These are phyloP conservation scores for Xiphorhynchus erythropygius DNA, from an alignment of 2,797 vertebrate species.

Conservation along the genomic window DNA sequence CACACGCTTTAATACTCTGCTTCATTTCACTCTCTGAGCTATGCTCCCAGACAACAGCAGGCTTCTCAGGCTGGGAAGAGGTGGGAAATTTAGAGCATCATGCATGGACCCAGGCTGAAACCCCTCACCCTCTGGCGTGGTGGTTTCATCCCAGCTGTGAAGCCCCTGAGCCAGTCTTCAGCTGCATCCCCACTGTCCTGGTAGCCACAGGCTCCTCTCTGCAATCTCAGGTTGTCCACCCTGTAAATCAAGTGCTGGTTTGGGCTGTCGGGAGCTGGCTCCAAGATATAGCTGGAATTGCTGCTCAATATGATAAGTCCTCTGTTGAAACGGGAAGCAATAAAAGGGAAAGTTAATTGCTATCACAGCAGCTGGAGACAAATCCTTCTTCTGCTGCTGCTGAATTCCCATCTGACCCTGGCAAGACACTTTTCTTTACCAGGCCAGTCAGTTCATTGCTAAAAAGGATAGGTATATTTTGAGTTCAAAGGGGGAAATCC, in stretches of 20 bases:
- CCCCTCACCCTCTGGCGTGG: slow-evolving; percentile 70
- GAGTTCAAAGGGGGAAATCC: neutral
- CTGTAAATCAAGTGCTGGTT: slow-evolving; percentile 86
- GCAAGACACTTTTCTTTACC: neutral
- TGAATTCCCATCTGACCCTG: neutral
- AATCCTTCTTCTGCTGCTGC: neutral
- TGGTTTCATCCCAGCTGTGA: slow-evolving; percentile 53
- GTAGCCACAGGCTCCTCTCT: slow-evolving; percentile 80
- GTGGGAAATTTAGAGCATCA: neutral
- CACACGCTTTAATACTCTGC: neutral
- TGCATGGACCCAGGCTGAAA: fast-evolving
- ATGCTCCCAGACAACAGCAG: neutral
- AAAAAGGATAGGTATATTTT: neutral
- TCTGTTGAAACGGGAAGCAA: slow-evolving; percentile 77
- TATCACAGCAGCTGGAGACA: neutral
- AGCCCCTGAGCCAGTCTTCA: slow-evolving; percentile 49
- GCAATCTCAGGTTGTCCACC: slow-evolving; percentile 80
- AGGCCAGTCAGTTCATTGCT: neutral
- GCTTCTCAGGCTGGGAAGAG: fast-evolving
- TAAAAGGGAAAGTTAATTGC: slow-evolving; percentile 11
- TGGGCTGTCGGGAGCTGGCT: slow-evolving; percentile 79
- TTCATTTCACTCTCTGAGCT: neutral
- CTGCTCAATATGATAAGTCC: slow-evolving; percentile 87
- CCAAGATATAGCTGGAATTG: slow-evolving; percentile 89
- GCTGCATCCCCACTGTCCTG: slow-evolving; percentile 29